A percentile compares a stretch with the other conserved stretches of the same genome.
phyloP scores from a whole-genome alignment of 2,113 vertebrate genomes.

The Hoplias malabaricus region DNA sequence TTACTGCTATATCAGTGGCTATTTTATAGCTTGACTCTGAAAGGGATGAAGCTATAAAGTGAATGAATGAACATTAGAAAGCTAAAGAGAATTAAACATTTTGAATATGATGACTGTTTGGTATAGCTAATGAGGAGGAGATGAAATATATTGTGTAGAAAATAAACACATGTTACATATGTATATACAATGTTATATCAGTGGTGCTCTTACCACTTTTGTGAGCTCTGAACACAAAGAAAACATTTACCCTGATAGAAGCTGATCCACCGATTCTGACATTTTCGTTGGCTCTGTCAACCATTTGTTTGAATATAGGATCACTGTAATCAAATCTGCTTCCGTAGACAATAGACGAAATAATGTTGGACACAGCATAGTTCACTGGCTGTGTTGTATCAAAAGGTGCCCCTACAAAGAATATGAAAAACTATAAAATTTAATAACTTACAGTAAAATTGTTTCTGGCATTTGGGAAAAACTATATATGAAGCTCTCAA shows the following conservation, averaged over 20 bases:
- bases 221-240: not conserved
- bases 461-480: no score
- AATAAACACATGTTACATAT: not conserved
- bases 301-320: slow-evolving; percentile 55
- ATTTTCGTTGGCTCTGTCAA: slow-evolving; percentile 54
- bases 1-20: no score
- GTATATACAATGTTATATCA: not conserved
- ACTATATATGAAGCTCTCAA: slow-evolving; percentile 58
- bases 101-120: no score
- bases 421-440: not conserved
- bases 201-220: not conserved
- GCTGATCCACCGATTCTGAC: slow-evolving; percentile 49
- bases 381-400: slow-evolving; percentile 49
- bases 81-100: no score
- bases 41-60: no score
- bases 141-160: no score
- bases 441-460: not conserved
- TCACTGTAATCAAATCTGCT: slow-evolving; percentile 72
- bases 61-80: no score
- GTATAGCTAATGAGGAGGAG: no score
- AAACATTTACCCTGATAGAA: not conserved
- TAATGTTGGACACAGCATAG: slow-evolving; percentile 70
- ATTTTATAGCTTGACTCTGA: no score
- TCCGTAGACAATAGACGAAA: slow-evolving; percentile 71
- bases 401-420: not conserved